Percentiles rank a stretch among this genome's conserved stretches.
These are phyloP conservation scores for Lichenostomus cassidix DNA, from an alignment of 2,113 vertebrate genomes.

Conservation along the genomic window DNA sequence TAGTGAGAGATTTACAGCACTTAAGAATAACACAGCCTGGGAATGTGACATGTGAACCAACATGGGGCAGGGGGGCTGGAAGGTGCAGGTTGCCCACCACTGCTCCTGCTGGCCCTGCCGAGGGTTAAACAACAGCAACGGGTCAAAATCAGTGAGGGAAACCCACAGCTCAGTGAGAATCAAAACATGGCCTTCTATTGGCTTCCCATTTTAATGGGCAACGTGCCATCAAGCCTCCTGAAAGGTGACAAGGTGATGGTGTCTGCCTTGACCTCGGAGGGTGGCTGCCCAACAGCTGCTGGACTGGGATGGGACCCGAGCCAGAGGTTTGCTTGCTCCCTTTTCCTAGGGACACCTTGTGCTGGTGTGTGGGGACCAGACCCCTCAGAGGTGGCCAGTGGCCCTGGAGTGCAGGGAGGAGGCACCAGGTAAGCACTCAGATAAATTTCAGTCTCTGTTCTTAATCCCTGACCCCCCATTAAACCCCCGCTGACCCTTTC, in stretches of 20 bases:
- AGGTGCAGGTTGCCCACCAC: background rate
- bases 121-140: rapidly evolving
- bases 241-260: rapidly evolving
- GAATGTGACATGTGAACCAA: constrained; percentile 20
- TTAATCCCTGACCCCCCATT: background rate
- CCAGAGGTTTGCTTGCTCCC: background rate
- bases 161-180: background rate
- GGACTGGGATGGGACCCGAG: rapidly evolving
- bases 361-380: rapidly evolving
- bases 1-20: constrained; percentile 72
- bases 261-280: rapidly evolving
- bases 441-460: background rate
- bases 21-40: constrained; percentile 56
- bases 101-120: rapidly evolving
- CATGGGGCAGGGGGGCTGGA: background rate
- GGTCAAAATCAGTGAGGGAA: background rate
- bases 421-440: background rate
- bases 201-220: background rate
- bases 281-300: rapidly evolving
- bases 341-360: no score
- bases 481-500: background rate
- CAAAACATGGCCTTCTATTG: rapidly evolving
- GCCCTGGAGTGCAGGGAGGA: rapidly evolving
- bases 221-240: rapidly evolving
- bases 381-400: rapidly evolving